These are phyloP conservation scores for Tethya wilhelma DNA, from an alignment of 37 sponge, comb jelly and placozoan genomes.

Conservation along the genomic window DNA sequence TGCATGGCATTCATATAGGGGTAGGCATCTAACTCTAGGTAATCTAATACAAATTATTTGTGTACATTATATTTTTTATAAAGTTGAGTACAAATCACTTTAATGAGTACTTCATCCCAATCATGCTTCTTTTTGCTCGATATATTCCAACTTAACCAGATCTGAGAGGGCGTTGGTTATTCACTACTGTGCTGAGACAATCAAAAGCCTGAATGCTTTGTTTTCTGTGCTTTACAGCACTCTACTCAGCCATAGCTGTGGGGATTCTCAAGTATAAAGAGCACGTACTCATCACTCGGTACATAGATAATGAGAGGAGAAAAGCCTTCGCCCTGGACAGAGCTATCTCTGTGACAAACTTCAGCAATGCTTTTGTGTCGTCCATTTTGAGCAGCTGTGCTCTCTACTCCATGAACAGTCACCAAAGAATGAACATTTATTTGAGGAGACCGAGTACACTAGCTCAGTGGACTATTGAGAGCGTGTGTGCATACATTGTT, in stretches of 20 bases:
- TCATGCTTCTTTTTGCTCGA: too few relatives aligned
- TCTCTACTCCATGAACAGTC: neutral
- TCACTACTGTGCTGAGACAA: too few relatives aligned
- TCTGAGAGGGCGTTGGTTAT: too few relatives aligned
- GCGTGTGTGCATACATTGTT: conserved; percentile 42
- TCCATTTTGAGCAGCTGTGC: neutral
- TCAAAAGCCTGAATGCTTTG: too few relatives aligned
- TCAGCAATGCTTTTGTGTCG: conserved; percentile 7
- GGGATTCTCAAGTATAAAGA: neutral
- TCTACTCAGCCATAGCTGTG: neutral
- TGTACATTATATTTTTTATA: too few relatives aligned
- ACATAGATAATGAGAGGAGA: neutral
- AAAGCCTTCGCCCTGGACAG: conserved; percentile 14
- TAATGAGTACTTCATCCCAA: too few relatives aligned
- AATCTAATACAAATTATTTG: too few relatives aligned
- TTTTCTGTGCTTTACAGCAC: neutral
- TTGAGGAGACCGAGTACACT: neutral
- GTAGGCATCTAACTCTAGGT: too few relatives aligned
- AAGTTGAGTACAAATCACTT: too few relatives aligned
- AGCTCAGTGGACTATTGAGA: conserved; percentile 18
- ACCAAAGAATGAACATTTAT: neutral
- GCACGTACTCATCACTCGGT: neutral
- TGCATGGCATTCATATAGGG: too few relatives aligned
- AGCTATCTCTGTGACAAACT: neutral
- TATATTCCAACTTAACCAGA: too few relatives aligned